Conservation (phyloP, 2,113 vertebrate genomes). For the Macrotis lagotis region DNA sequence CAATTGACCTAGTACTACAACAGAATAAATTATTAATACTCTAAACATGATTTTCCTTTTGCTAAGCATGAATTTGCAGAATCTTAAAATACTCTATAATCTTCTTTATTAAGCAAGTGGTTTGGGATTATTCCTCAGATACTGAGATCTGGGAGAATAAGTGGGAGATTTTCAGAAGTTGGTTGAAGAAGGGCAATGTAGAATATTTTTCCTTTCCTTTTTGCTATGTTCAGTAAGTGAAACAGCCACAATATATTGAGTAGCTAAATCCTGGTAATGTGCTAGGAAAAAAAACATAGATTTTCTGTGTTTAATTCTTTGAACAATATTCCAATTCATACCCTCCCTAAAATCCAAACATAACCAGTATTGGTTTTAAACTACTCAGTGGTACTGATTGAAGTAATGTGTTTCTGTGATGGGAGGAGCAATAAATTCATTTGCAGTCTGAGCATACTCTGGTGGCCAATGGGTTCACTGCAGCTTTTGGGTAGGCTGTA, state of each 20-base stretch:
- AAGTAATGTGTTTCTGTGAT: not conserved
- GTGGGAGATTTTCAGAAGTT: not conserved
- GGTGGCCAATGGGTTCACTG: not conserved
- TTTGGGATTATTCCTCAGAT: not conserved
- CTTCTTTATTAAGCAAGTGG: not conserved
- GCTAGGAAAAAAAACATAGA: not conserved
- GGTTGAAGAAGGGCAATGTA: not conserved
- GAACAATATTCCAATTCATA: not conserved
- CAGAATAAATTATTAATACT: not conserved
- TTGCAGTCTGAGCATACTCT: not conserved
- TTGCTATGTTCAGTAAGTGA: not conserved
- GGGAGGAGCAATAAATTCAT: not conserved
- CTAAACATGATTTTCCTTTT: not conserved
- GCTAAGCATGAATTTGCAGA: not conserved
- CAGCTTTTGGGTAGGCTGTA: not conserved
- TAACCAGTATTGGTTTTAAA: not conserved
- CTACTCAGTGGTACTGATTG: not conserved
- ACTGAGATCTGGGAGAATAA: not conserved
- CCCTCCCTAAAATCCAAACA: not conserved
- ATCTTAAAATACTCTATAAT: not conserved
- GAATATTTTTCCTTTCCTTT: not conserved
- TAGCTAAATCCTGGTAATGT: not conserved
- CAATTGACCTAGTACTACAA: not conserved
- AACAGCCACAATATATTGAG: not conserved
- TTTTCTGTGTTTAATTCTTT: not conserved